These are phyloP conservation scores for Ommatoiulus sabulosus DNA, from an alignment of 2,888 invertebrate genomes.

Conservation along the genomic window DNA sequence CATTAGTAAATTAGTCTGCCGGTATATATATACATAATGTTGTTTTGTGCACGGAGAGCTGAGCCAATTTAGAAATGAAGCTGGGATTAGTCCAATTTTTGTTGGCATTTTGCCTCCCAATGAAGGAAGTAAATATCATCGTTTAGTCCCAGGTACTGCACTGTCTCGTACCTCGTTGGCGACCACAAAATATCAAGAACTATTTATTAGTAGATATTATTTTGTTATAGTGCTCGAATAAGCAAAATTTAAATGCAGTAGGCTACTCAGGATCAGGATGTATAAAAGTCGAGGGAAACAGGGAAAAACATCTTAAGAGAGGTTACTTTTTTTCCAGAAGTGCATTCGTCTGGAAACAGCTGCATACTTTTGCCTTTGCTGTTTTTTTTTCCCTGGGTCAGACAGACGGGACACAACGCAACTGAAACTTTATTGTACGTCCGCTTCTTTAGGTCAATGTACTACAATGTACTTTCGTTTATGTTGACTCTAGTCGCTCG, in stretches of 20 bases:
- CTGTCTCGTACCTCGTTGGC: no score
- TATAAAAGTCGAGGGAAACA: not conserved
- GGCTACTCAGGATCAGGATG: not conserved
- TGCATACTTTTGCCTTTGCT: not conserved
- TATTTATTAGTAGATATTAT: not conserved
- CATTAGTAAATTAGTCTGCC: conserved; percentile 22
- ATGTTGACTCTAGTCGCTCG: not conserved
- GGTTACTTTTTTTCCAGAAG: not conserved
- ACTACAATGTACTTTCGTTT: not conserved
- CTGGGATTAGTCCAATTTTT: conserved; percentile 31
- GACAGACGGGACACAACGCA: not conserved
- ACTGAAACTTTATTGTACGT: not conserved
- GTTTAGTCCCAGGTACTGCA: not conserved
- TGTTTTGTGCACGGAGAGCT: not conserved
- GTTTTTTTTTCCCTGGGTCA: not conserved
- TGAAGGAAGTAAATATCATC: not conserved
- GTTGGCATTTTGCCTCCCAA: not conserved
- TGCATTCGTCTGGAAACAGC: not conserved
- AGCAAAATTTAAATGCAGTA: not conserved
- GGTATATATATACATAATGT: not conserved
- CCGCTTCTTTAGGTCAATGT: not conserved
- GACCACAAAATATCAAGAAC: not conserved
- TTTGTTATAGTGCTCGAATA: not conserved
- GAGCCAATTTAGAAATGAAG: not conserved
- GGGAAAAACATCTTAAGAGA: not conserved